Conservation (phyloP, 1,140 invertebrate species). For the Protaetia brevitarsis region DNA sequence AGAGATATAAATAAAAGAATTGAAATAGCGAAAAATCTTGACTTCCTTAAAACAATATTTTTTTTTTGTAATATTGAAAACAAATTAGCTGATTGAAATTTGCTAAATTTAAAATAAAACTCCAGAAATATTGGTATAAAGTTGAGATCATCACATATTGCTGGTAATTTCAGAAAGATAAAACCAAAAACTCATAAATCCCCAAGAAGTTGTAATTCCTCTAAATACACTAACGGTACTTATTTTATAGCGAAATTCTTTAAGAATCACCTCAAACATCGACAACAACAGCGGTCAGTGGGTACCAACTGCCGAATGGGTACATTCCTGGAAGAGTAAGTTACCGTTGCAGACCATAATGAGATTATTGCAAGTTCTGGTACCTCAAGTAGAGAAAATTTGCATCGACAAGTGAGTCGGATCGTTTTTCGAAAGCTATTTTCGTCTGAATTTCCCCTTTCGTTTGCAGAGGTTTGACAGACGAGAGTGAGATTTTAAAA, state of each 20-base stretch:
- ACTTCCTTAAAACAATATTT: too few species aligned
- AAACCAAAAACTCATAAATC: too few species aligned
- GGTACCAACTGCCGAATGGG: slow-evolving; percentile 89
- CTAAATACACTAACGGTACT: slow-evolving; percentile 3
- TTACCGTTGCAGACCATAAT: slow-evolving; percentile 98
- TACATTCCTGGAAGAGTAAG: slow-evolving; percentile 94
- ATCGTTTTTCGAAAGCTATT: not conserved
- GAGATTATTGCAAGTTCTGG: slow-evolving; percentile 95
- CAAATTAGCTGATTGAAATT: too few species aligned
- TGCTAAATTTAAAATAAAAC: too few species aligned
- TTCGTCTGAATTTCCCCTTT: slow-evolving; percentile 19
- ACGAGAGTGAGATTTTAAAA: slow-evolving; percentile 98
- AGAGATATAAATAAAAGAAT: too few species aligned
- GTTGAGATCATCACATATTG: too few species aligned
- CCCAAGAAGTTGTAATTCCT: not conserved
- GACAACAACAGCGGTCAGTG: slow-evolving; percentile 56
- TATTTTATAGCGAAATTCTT: slow-evolving; percentile 52
- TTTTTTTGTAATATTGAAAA: too few species aligned
- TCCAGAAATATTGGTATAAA: too few species aligned
- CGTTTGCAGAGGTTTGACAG: slow-evolving; percentile 85
- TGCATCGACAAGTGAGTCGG: slow-evolving; percentile 94
- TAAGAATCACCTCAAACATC: slow-evolving; percentile 45
- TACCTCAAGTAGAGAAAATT: slow-evolving; percentile 99
- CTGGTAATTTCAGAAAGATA: too few species aligned
- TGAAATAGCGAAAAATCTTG: too few species aligned